Evolutionary conservation across 2,888 invertebrate species (phyloP).

Genomic region (Leptinotarsa tumamoca): DNA sequence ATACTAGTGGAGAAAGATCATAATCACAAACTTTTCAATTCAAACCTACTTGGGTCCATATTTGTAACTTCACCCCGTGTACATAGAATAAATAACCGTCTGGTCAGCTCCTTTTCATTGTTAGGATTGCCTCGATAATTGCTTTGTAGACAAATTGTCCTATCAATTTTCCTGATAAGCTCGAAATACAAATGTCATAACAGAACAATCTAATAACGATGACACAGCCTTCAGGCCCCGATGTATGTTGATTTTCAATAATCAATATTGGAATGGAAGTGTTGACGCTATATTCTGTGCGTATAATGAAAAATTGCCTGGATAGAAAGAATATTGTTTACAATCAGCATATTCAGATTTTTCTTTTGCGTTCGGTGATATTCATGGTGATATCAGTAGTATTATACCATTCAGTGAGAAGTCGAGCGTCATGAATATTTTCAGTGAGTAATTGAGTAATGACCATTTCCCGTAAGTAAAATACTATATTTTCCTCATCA

Average conservation of each 20-base stretch:
- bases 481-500: too few relatives aligned
- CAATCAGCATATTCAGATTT: background rate
- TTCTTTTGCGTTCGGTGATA: background rate
- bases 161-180: conserved; percentile 18
- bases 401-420: too few relatives aligned
- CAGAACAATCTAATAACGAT: conserved; percentile 31
- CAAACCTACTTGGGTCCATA: too few relatives aligned
- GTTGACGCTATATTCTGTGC: conserved; percentile 26
- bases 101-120: too few relatives aligned
- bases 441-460: too few relatives aligned
- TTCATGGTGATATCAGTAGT: too few relatives aligned
- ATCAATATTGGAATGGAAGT: conserved; percentile 20
- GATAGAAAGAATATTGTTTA: background rate
- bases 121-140: background rate
- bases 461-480: too few relatives aligned
- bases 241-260: conserved; percentile 29
- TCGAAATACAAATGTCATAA: conserved; percentile 5
- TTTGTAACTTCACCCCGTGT: too few relatives aligned
- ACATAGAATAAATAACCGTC: background rate
- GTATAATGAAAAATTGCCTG: conserved; percentile 22
- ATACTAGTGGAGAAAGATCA: too few relatives aligned
- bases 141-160: conserved; percentile 2
- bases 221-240: conserved; percentile 20
- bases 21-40: too few relatives aligned
- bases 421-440: too few relatives aligned